A percentile compares a stretch with the other conserved stretches of the same genome.
Evolutionary conservation across 2,797 vertebrate genomes (phyloP).

Genomic region (Numenius phaeopus): DNA sequence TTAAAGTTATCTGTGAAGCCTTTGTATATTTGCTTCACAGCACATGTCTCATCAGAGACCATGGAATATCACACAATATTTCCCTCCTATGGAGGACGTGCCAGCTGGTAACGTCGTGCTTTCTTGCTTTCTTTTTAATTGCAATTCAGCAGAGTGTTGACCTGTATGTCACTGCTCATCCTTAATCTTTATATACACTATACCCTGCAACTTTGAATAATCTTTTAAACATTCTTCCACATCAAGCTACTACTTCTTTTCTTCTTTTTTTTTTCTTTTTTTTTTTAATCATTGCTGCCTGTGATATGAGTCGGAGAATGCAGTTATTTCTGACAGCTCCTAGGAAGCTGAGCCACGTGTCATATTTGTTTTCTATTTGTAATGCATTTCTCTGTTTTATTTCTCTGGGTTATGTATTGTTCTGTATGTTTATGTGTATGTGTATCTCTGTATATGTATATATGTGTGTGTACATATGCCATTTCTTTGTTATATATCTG

Average conservation of each 20-base stretch:
- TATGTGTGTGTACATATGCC: background rate
- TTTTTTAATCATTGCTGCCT: background rate
- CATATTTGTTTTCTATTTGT: background rate
- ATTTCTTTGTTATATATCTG: background rate
- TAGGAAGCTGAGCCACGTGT: background rate
- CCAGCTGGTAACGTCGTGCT: background rate
- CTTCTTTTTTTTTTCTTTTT: background rate
- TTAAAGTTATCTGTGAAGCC: background rate
- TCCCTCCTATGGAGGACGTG: background rate
- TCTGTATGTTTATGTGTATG: background rate
- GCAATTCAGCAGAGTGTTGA: background rate
- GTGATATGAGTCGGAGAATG: background rate
- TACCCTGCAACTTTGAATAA: background rate
- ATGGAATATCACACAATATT: background rate
- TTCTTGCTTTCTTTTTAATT: slow-evolving; percentile 16
- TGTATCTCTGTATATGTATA: background rate
- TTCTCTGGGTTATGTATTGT: background rate
- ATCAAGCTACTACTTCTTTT: background rate
- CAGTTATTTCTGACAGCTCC: background rate
- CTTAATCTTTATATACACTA: background rate
- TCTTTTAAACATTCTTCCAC: background rate
- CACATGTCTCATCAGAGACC: background rate
- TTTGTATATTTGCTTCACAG: background rate
- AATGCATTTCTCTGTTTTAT: background rate
- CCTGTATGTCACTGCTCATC: background rate